Percentiles rank a stretch among this genome's conserved stretches.
phyloP scores from a whole-genome alignment of 2,797 vertebrate species.

The Ataeniobius toweri region DNA sequence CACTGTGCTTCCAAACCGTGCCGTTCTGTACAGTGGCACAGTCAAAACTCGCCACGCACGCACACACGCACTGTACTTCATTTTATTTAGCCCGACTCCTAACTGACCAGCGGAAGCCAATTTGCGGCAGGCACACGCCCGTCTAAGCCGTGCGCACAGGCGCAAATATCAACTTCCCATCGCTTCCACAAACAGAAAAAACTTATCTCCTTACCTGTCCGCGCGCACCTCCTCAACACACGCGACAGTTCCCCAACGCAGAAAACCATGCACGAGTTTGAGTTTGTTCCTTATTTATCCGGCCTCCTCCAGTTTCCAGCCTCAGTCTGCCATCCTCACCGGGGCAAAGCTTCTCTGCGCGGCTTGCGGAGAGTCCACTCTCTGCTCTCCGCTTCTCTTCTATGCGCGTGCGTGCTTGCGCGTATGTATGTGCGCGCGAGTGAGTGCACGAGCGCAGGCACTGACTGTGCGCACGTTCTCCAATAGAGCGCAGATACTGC shows the following conservation, averaged over 20 bases:
- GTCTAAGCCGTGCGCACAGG: conserved; percentile 36
- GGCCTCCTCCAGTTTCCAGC: conserved; percentile 27
- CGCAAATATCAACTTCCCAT: conserved; percentile 35
- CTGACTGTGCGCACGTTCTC: conserved; percentile 53
- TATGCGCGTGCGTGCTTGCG: conserved; percentile 14
- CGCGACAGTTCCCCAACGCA: conserved; percentile 55
- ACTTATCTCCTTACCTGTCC: conserved; percentile 66
- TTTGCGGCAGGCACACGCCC: conserved; percentile 15
- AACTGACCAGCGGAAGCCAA: not conserved
- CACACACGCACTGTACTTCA: conserved; percentile 3
- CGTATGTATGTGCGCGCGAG: conserved; percentile 43
- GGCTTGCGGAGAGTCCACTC: conserved; percentile 70
- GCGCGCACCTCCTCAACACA: conserved; percentile 16
- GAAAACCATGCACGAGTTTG: conserved; percentile 52
- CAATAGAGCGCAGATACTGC: conserved; percentile 81
- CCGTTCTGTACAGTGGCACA: conserved; percentile 8
- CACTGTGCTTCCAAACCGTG: conserved; percentile 6
- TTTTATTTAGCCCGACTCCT: conserved; percentile 9
- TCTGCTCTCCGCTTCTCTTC: conserved; percentile 22
- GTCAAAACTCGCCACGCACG: conserved; percentile 7
- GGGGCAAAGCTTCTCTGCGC: conserved; percentile 60
- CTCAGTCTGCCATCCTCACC: conserved; percentile 55
- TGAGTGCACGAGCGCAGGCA: conserved; percentile 42
- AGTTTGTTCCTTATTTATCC: conserved; percentile 41
- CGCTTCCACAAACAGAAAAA: conserved; percentile 11